Evolutionary conservation across 2,888 invertebrate genomes (phyloP).

Genomic region (Tinea semifulvella): DNA sequence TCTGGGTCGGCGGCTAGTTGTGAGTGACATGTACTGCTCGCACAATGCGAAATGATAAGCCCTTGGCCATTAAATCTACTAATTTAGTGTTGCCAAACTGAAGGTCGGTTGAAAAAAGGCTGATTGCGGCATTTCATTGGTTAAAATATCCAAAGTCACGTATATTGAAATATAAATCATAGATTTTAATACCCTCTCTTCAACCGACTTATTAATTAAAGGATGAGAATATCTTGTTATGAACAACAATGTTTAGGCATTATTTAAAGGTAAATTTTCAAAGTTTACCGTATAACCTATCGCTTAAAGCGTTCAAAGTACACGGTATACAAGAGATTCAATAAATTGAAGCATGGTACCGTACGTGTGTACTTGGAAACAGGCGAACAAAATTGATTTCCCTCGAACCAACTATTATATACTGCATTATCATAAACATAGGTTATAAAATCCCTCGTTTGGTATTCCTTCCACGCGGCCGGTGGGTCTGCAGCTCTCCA

Average conservation of each 20-base stretch:
- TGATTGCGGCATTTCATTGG: too few relatives aligned
- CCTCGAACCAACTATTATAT: constrained; percentile 21
- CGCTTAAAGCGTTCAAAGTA: constrained; percentile 6
- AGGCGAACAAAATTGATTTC: constrained; percentile 18
- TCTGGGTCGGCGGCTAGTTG: not conserved
- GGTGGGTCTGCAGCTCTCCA: constrained; percentile 10
- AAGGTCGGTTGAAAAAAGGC: too few relatives aligned
- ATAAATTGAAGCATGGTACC: constrained; percentile 12
- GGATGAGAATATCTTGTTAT: too few relatives aligned
- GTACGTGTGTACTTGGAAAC: constrained; percentile 12
- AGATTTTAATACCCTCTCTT: too few relatives aligned
- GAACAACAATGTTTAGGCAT: too few relatives aligned
- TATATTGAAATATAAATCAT: too few relatives aligned
- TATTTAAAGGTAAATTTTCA: too few relatives aligned
- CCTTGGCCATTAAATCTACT: too few relatives aligned
- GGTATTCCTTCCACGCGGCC: constrained; percentile 21
- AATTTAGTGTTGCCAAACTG: too few relatives aligned
- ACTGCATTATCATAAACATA: constrained; percentile 27
- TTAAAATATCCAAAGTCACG: too few relatives aligned
- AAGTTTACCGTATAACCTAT: constrained; percentile 6
- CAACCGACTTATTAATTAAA: too few relatives aligned
- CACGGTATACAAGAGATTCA: constrained; percentile 5
- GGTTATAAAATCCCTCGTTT: constrained; percentile 25
- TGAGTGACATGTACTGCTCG: not conserved
- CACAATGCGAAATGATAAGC: not conserved